A percentile compares a stretch with the other conserved stretches of the same genome.
Conservation (phyloP, 2,797 vertebrate species). For the Notolabrus celidotus region DNA sequence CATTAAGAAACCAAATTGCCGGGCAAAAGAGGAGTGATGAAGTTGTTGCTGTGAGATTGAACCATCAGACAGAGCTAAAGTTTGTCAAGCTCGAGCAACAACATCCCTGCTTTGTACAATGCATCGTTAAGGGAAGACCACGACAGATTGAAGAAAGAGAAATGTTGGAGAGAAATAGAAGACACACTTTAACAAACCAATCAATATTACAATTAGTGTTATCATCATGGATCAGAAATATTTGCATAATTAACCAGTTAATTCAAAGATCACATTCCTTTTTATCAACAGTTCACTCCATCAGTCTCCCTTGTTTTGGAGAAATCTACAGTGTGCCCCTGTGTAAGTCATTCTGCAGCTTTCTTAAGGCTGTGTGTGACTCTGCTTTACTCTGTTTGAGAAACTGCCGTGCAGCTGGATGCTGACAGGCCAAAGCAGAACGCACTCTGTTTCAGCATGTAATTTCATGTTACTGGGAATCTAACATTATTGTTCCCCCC, state of each 20-base stretch:
- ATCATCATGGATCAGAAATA: constrained; percentile 29
- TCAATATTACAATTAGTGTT: too few relatives aligned
- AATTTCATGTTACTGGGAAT: constrained; percentile 89
- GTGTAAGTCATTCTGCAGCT: constrained; percentile 51
- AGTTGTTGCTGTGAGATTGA: too few relatives aligned
- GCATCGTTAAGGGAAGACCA: too few relatives aligned
- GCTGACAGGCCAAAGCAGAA: constrained; percentile 84
- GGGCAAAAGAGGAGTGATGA: too few relatives aligned
- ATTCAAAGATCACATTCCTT: constrained; percentile 8
- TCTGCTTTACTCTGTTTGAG: constrained; percentile 75
- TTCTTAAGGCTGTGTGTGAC: constrained; percentile 49
- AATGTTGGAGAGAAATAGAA: too few relatives aligned
- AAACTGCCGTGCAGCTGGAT: constrained; percentile 75
- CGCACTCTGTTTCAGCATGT: constrained; percentile 83
- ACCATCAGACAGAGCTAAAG: too few relatives aligned
- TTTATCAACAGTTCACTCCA: constrained; percentile 6
- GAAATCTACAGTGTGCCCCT: constrained; percentile 16
- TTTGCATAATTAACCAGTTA: constrained; percentile 19
- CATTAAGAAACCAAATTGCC: too few relatives aligned
- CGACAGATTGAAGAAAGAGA: too few relatives aligned
- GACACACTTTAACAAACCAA: too few relatives aligned
- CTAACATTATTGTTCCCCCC: constrained; percentile 86
- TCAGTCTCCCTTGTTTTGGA: constrained; percentile 32
- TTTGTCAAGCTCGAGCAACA: too few relatives aligned
- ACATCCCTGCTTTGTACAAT: too few relatives aligned